Percentiles rank a stretch among this genome's conserved stretches.
These are phyloP conservation scores for Trachelus stipa DNA, from an alignment of 2,888 invertebrate genomes.

Conservation along the genomic window DNA sequence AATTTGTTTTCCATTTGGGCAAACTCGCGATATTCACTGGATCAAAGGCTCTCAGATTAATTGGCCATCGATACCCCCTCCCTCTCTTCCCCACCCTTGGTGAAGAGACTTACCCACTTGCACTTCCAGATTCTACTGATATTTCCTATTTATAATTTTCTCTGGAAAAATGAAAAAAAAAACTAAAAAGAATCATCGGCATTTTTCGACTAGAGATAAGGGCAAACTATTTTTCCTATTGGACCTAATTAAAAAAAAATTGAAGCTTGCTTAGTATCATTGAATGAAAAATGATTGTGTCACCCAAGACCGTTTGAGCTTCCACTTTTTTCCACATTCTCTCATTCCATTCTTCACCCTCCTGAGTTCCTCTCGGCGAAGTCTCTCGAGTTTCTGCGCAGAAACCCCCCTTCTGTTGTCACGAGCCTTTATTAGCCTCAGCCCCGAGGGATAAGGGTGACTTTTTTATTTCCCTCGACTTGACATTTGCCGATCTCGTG, in stretches of 20 bases:
- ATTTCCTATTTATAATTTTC: no score
- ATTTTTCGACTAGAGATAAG: no score
- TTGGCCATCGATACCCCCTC: not conserved
- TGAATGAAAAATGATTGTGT: conserved; percentile 41
- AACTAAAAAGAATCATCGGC: no score
- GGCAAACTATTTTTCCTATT: no score
- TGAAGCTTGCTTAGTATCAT: conserved; percentile 21
- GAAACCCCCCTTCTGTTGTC: conserved; percentile 21
- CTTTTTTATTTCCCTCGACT: conserved; percentile 65
- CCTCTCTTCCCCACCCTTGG: no score
- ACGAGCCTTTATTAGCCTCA: conserved; percentile 53
- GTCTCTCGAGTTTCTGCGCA: conserved; percentile 2
- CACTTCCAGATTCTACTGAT: no score
- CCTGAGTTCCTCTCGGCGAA: no score
- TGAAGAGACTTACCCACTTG: no score
- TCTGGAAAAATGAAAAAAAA: no score
- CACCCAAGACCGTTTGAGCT: conserved; percentile 40
- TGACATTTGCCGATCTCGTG: conserved; percentile 56
- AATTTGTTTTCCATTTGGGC: conserved; percentile 57
- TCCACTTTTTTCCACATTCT: not conserved
- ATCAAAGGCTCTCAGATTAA: conserved; percentile 46
- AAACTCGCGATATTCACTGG: conserved; percentile 52
- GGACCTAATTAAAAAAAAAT: conserved; percentile 5
- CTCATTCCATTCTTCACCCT: not conserved
- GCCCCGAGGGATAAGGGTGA: conserved; percentile 52